A percentile compares a stretch with the other conserved stretches of the same genome.
phyloP scores from a whole-genome alignment of 2,888 invertebrate genomes.

The Cordilura impudica region DNA sequence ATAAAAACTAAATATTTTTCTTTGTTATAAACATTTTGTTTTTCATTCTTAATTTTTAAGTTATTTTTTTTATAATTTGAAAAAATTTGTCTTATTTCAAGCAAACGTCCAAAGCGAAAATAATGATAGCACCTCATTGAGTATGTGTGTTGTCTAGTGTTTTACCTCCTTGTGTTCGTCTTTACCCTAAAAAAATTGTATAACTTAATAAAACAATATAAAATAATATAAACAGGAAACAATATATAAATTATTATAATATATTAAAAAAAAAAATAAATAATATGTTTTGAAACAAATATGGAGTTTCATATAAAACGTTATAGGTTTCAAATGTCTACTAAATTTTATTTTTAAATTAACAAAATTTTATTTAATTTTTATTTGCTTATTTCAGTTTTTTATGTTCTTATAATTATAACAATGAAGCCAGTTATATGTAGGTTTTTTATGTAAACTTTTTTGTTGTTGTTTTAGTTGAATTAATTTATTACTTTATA shows the following conservation, averaged over 20 bases:
- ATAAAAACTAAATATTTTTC: constrained; percentile 34
- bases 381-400: constrained; percentile 71
- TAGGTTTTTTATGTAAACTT: constrained; percentile 68
- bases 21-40: constrained; percentile 24
- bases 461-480: constrained; percentile 72
- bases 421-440: constrained; percentile 58
- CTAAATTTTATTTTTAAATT: constrained; percentile 44
- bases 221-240: constrained; percentile 56
- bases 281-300: constrained; percentile 23
- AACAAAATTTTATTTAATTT: constrained; percentile 65
- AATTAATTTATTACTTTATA: constrained; percentile 56
- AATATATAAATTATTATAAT: constrained; percentile 57
- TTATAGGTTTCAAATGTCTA: constrained; percentile 7
- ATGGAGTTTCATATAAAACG: background rate
- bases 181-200: constrained; percentile 79
- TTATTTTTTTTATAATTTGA: constrained; percentile 49
- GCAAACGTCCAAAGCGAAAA: constrained; percentile 74
- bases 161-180: constrained; percentile 93
- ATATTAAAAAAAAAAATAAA: constrained; percentile 63
- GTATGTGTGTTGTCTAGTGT: constrained; percentile 94
- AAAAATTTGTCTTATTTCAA: constrained; percentile 59
- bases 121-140: constrained; percentile 79
- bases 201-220: constrained; percentile 65
- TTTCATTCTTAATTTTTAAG: constrained; percentile 15
- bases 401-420: constrained; percentile 49